Conservation (phyloP, 2,888 invertebrate species). For the Synanthedon formicaeformis region DNA sequence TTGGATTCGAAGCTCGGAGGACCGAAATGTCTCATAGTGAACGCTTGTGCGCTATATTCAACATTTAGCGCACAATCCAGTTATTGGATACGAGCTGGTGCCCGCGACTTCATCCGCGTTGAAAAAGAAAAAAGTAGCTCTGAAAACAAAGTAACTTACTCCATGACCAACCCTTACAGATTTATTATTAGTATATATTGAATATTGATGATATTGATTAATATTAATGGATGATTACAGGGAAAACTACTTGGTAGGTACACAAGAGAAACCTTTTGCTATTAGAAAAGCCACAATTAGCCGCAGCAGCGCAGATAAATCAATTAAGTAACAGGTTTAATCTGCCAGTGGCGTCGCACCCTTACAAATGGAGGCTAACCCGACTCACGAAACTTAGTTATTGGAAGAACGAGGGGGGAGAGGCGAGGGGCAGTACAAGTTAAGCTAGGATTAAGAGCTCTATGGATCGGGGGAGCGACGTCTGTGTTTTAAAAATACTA, state of each 20-base stretch:
- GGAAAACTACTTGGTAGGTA: not conserved
- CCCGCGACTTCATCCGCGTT: too few species aligned
- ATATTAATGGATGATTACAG: too few species aligned
- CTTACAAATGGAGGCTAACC: constrained; percentile 10
- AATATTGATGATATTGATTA: too few species aligned
- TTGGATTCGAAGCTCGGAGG: too few species aligned
- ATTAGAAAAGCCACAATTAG: not conserved
- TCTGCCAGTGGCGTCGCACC: not conserved
- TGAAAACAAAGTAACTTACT: too few species aligned
- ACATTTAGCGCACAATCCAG: too few species aligned
- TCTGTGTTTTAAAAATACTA: not conserved
- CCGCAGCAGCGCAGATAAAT: not conserved
- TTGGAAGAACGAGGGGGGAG: constrained; percentile 12
- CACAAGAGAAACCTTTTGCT: not conserved
- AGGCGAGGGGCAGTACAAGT: constrained; percentile 11
- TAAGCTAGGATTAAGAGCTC: constrained; percentile 17
- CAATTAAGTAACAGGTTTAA: not conserved
- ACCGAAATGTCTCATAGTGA: too few species aligned
- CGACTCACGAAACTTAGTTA: constrained; percentile 19
- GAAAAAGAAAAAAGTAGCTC: too few species aligned
- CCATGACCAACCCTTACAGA: too few species aligned
- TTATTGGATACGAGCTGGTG: too few species aligned
- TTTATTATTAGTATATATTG: too few species aligned
- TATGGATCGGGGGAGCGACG: constrained; percentile 6
- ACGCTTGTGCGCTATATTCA: too few species aligned